Evolutionary conservation across 2,113 vertebrate species (phyloP).

Genomic region (Dipodomys spectabilis): DNA sequence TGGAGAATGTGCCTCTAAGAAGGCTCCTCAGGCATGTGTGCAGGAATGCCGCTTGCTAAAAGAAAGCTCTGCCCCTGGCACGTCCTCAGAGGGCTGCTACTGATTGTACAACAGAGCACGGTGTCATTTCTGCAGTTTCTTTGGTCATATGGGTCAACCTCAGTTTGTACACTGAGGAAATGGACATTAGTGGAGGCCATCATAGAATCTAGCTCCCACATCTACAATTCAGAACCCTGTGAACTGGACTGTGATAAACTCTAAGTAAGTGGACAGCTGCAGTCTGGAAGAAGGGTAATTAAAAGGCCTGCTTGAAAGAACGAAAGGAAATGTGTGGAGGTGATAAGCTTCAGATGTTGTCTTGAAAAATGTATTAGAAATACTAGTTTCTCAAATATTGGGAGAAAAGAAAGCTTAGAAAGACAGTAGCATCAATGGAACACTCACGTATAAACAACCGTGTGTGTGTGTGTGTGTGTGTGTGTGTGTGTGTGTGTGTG

Average conservation of each 20-base stretch:
- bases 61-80: neutral
- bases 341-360: neutral
- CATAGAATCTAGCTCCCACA: neutral
- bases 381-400: neutral
- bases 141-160: neutral
- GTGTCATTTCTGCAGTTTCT: neutral
- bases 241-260: neutral
- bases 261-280: neutral
- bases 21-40: rapidly evolving
- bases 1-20: neutral
- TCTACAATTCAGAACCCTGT: neutral
- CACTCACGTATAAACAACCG: neutral
- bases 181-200: rapidly evolving
- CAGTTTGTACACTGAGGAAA: rapidly evolving
- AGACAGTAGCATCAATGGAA: neutral
- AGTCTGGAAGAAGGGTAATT: neutral
- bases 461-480: neutral
- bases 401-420: neutral
- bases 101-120: rapidly evolving
- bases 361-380: neutral
- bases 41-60: rapidly evolving
- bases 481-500: neutral
- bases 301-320: neutral
- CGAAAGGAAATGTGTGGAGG: neutral
- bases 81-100: too few species aligned